These are phyloP conservation scores for Lagopus leucura DNA, from an alignment of 2,113 vertebrate species.

Conservation along the genomic window DNA sequence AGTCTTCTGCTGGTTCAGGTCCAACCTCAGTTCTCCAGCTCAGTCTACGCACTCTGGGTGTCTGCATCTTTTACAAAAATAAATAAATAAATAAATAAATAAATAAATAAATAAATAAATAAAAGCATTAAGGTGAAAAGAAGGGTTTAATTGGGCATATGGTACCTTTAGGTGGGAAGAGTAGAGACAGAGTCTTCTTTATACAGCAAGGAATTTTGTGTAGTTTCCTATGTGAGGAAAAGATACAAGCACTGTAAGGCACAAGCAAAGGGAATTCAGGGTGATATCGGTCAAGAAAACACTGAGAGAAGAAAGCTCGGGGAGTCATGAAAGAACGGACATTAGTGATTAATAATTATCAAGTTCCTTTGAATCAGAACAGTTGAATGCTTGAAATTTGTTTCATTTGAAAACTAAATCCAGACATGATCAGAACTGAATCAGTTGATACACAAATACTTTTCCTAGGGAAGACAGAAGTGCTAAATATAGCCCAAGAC, in stretches of 20 bases:
- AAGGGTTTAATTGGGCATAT: slow-evolving; percentile 38
- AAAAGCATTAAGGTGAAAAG: slow-evolving; percentile 47
- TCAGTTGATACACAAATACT: not conserved
- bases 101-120: not conserved
- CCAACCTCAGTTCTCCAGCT: slow-evolving; percentile 53
- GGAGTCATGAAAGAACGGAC: not conserved
- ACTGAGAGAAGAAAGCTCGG: not conserved
- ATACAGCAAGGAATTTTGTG: slow-evolving; percentile 42
- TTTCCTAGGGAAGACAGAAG: not conserved
- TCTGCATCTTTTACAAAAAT: slow-evolving; percentile 48
- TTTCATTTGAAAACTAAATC: not conserved
- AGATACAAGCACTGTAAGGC: not conserved
- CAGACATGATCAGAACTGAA: not conserved
- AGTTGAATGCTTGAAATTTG: not conserved
- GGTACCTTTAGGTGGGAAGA: slow-evolving; percentile 11
- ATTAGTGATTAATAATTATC: not conserved
- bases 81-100: not conserved
- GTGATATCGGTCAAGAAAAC: not conserved
- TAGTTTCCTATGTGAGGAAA: not conserved
- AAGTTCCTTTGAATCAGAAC: not conserved
- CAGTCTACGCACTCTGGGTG: not conserved
- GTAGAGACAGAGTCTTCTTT: not conserved
- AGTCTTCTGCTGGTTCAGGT: slow-evolving; percentile 50
- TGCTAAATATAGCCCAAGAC: not conserved
- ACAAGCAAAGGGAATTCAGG: not conserved